Conservation (phyloP, 2,888 invertebrate genomes). For the Trachelus troglodyta region DNA sequence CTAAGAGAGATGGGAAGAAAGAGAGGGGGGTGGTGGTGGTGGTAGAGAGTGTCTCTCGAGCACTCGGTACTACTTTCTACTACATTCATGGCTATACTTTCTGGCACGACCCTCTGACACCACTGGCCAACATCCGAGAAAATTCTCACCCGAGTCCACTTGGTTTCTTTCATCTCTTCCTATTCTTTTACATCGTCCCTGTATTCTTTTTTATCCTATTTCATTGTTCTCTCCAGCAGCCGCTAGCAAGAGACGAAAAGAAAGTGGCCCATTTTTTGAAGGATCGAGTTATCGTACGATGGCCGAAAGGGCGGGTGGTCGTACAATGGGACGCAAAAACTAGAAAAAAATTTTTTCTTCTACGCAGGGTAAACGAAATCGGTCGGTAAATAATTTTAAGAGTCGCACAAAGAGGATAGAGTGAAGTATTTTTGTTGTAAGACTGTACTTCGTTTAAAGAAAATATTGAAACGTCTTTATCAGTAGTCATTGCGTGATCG, state of each 20-base stretch:
- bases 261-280: slow-evolving; percentile 5
- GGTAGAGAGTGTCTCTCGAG: slow-evolving; percentile 4
- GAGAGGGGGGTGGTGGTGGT: not conserved
- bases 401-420: not conserved
- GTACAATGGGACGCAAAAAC: not conserved
- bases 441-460: not conserved
- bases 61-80: slow-evolving; percentile 15
- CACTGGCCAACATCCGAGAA: slow-evolving; percentile 20
- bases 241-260: not conserved
- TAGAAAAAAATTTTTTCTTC: not conserved
- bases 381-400: not conserved
- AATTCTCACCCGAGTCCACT: slow-evolving; percentile 22
- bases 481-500: not conserved
- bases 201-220: not conserved
- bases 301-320: not conserved
- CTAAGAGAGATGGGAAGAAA: not conserved
- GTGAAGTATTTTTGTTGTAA: not conserved
- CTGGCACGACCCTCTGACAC: slow-evolving; percentile 21
- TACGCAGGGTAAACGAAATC: not conserved
- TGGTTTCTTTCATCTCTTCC: not conserved
- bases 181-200: not conserved
- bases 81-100: slow-evolving; percentile 35
- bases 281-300: slow-evolving; percentile 3
- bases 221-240: not conserved
- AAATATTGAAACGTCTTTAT: not conserved